Conservation (phyloP, 2,113 vertebrate genomes). For the Laticauda colubrina region DNA sequence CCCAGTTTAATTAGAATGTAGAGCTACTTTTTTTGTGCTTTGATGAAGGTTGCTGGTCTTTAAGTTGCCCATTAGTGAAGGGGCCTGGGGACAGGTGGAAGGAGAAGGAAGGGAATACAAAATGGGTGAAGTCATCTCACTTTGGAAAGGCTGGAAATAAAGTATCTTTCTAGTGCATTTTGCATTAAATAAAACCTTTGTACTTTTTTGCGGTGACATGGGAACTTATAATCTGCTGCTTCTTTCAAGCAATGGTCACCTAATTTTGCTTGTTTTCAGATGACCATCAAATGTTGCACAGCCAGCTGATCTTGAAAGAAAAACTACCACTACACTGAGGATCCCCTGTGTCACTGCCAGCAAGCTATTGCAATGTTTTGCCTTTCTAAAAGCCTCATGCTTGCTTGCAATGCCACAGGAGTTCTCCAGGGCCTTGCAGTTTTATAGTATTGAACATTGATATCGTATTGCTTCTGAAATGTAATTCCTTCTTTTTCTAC, state of each 20-base stretch:
- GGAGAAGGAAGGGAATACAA: background rate
- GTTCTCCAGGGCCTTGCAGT: too few species aligned
- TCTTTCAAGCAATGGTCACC: background rate
- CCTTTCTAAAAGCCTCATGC: background rate
- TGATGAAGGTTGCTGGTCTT: background rate
- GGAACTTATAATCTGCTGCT: background rate
- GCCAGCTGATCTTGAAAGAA: background rate
- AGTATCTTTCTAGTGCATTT: background rate
- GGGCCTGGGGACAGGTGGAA: background rate
- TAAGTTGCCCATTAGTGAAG: background rate
- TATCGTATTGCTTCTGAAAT: background rate
- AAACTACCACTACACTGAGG: background rate
- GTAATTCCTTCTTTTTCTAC: background rate
- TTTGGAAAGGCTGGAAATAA: background rate
- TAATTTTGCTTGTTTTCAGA: background rate
- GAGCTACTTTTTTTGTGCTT: background rate
- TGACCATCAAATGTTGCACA: background rate
- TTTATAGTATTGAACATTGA: background rate
- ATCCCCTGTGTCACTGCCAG: background rate
- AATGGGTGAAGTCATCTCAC: background rate
- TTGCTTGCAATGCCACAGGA: background rate
- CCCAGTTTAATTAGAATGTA: background rate
- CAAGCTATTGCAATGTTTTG: background rate
- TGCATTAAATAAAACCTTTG: background rate
- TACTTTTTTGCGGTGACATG: background rate